Evolutionary conservation across 1,140 invertebrate genomes (phyloP).

Genomic region (Drosophila subobscura): DNA sequence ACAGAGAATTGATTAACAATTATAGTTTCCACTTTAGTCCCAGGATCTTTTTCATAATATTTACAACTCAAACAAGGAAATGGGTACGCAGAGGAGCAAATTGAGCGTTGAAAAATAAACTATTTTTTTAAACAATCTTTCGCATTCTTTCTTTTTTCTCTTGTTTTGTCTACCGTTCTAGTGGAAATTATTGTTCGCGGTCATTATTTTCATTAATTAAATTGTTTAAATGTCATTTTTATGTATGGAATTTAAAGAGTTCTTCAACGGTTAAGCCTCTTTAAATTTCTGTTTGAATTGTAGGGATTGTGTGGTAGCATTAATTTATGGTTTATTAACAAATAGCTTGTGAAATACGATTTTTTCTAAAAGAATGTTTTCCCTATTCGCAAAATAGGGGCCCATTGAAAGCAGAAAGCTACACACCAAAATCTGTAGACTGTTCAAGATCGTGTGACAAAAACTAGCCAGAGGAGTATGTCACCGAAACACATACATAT

Average conservation of each 20-base stretch:
- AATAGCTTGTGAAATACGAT: conserved; percentile 4
- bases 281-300: not conserved
- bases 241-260: conserved; percentile 41
- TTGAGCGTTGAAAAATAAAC: conserved; percentile 9
- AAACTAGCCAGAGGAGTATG: conserved; percentile 1
- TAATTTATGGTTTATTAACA: conserved; percentile 12
- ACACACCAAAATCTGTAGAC: conserved; percentile 17
- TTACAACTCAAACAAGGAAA: conserved; percentile 44
- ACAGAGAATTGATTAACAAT: conserved; percentile 62
- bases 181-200: conserved; percentile 46
- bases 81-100: no score
- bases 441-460: conserved; percentile 37
- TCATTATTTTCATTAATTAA: conserved; percentile 71
- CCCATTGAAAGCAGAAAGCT: no score
- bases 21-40: conserved; percentile 48
- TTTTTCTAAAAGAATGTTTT: no score
- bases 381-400: no score
- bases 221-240: conserved; percentile 40
- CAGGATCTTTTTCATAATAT: conserved; percentile 42
- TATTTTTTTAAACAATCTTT: conserved; percentile 16
- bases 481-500: not conserved
- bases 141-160: conserved; percentile 5
- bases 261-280: conserved; percentile 6
- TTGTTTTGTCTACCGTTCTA: conserved; percentile 27
- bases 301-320: not conserved